Evolutionary conservation across 1,140 invertebrate genomes (phyloP), one percentile per base, ranked within the genome.

Genomic region (Polypedilum pembai): DNA sequence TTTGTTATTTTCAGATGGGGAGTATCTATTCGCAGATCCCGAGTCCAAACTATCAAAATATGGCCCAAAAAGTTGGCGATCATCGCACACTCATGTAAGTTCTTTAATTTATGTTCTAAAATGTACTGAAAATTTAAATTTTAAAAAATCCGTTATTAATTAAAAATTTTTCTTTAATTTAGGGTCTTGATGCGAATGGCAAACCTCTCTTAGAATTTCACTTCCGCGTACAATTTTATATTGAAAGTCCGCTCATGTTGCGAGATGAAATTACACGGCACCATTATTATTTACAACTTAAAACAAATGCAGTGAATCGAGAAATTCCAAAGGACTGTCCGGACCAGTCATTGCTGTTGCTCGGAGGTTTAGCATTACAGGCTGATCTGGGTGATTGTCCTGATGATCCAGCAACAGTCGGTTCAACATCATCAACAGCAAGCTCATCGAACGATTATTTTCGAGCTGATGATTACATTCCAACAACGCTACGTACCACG

Each of bases 41-140:
- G 94, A 96, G 80, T 94, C 91, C 85, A 98, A 97, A 85, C 86
- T 98, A 78, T 94, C 92, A 79, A 98, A 97, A 85, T 95, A 96
- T 86, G 94, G 94, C 76, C 93, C 94, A 78, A 97, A 97, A 84
- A 92, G 91, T 83, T 97, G 95, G 94, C 91, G 94, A 82, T 92
- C 92, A 76, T 94, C 94, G 75, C 91, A 93, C 83, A 93, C 93
- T 79, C 91, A 94, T 86, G 94, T 95, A 87, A 91, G 90, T 88
- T 69, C 20, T 75, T n/a, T n/a, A n/a, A n/a, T n/a, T n/a, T n/a
- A n/a, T n/a, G n/a, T n/a, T n/a, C n/a, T n/a, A n/a, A n/a, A n/a
- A n/a, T n/a, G n/a, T n/a, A n/a, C n/a, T n/a, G n/a, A n/a, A n/a
- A n/a, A 24, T 74, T 41, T 33, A 17, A 0, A 56, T 15, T 15